A percentile compares a stretch with the other conserved stretches of the same genome.
Evolutionary conservation across 2,888 invertebrate genomes (phyloP).

Genomic region (Drosophila kuntzei): DNA sequence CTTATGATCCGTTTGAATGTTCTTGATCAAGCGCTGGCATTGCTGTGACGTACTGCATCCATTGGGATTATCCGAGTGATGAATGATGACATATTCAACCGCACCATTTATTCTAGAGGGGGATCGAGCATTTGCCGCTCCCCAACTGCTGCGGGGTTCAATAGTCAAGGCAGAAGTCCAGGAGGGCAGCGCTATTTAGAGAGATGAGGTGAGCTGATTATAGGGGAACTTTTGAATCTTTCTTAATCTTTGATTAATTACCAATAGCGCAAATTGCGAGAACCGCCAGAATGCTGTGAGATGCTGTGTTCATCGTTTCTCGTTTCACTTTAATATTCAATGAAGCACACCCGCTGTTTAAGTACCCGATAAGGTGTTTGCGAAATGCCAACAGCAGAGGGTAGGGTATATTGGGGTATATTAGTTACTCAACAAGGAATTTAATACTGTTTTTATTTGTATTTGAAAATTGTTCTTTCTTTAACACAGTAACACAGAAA

Average conservation of each 20-base stretch:
- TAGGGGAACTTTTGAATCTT: neutral
- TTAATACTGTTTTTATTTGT: no score
- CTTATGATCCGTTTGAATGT: slow-evolving; percentile 89
- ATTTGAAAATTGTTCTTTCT: no score
- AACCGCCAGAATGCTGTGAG: slow-evolving; percentile 42
- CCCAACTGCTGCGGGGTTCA: slow-evolving; percentile 87
- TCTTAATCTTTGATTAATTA: slow-evolving; percentile 52
- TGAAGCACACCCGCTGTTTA: slow-evolving; percentile 27
- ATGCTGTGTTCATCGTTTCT: slow-evolving; percentile 43
- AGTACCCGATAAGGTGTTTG: slow-evolving; percentile 42
- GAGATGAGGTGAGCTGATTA: slow-evolving; percentile 7
- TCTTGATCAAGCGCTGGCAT: slow-evolving; percentile 87
- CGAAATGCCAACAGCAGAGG: neutral
- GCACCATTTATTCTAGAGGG: slow-evolving; percentile 86
- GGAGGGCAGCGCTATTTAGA: slow-evolving; percentile 32
- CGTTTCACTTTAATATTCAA: slow-evolving; percentile 29
- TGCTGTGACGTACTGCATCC: slow-evolving; percentile 87
- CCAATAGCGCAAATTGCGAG: slow-evolving; percentile 57
- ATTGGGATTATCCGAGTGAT: slow-evolving; percentile 89
- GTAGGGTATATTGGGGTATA: slow-evolving; percentile 15
- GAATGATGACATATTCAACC: slow-evolving; percentile 89
- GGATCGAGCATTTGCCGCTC: slow-evolving; percentile 86
- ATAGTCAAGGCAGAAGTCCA: slow-evolving; percentile 65
- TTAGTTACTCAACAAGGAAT: neutral
- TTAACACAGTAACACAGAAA: no score